Base-by-base conservation (phyloP, 2,888 invertebrate genomes). In the Tachina fera region DNA sequence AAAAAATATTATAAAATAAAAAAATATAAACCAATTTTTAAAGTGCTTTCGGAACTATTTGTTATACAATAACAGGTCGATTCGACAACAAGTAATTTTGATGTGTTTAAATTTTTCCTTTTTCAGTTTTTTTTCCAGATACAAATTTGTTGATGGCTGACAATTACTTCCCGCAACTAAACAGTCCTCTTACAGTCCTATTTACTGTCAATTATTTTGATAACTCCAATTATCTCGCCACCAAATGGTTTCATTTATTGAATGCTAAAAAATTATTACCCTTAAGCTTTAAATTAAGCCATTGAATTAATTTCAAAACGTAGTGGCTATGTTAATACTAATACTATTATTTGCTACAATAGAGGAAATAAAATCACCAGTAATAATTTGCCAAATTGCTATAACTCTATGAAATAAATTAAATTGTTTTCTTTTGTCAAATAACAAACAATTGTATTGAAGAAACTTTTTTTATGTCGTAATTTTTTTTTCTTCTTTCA, bases 341-440 rank as follows among this genome's bases (percentile, higher is more conserved):
- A 71, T 58, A 31, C 47, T 45, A 41, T 83, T 83, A 78, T 68
- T 19, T 22, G 49, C 3, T 11, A 16, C 1, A 22, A 14, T n/a
- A 16, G 14, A 63, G 16, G 0, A 60, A 13, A 39, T 11, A 39
- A 63, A 61, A 51, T 19, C 58, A 56, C n/a, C 19, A 72, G 47
- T 60, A 60, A 67, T 83, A 84, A 84, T 84, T 81, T 81, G 81
- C 81, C 84, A 84, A 81, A 84, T 77, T 81, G 84, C 67, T 81
- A 68, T 84, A 77, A 77, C 76, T 81, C 72, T 77, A 77, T 81
- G 58, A 72, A 81, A 84, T 81, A 81, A 74, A 81, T 84, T 77
- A 84, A 84, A 72, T 84, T 81, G 58, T 63, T 68, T 77, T 74
- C 60, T 58, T 84, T 84, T 84, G 76, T 84, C 75, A 61, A 19